Percentiles rank a stretch among this genome's conserved stretches.
phyloP scores from a whole-genome alignment of 2,113 vertebrate genomes.

The Numida meleagris region DNA sequence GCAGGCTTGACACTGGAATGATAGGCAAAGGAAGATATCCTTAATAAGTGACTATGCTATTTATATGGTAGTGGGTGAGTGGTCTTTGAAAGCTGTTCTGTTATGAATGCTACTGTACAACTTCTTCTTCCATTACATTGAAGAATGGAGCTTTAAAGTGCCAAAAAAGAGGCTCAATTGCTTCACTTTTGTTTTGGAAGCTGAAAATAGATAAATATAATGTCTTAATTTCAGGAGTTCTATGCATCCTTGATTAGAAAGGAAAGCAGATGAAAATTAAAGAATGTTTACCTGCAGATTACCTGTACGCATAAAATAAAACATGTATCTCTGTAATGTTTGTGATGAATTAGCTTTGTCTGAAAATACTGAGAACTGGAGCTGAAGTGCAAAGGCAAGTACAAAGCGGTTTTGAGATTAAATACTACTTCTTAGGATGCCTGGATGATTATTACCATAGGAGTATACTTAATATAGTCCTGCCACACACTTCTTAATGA shows the following conservation, averaged over 20 bases:
- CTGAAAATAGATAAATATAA: conserved; percentile 1
- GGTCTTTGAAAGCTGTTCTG: conserved; percentile 43
- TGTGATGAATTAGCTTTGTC: not conserved
- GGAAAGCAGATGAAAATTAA: not conserved
- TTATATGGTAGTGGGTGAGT: conserved; percentile 37
- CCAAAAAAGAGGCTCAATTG: not conserved
- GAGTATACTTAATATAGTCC: not conserved
- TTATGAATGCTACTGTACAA: not conserved
- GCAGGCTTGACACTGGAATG: conserved; percentile 14
- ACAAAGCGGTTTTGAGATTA: not conserved
- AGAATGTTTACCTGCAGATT: not conserved
- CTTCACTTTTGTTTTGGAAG: conserved; percentile 40
- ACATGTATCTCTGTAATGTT: not conserved
- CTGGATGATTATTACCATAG: not conserved
- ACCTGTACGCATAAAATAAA: not conserved
- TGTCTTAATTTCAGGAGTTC: conserved; percentile 13
- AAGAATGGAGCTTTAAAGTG: conserved; percentile 28
- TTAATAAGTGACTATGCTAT: conserved; percentile 36
- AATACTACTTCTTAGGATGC: not conserved
- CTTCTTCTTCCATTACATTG: conserved; percentile 56
- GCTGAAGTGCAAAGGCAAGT: not conserved
- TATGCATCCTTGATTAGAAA: not conserved
- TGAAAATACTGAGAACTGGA: not conserved
- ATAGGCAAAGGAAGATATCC: conserved; percentile 8
- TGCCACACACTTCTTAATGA: not conserved